Base-by-base conservation (phyloP, 2,888 invertebrate species). In the Euclidia mi region DNA sequence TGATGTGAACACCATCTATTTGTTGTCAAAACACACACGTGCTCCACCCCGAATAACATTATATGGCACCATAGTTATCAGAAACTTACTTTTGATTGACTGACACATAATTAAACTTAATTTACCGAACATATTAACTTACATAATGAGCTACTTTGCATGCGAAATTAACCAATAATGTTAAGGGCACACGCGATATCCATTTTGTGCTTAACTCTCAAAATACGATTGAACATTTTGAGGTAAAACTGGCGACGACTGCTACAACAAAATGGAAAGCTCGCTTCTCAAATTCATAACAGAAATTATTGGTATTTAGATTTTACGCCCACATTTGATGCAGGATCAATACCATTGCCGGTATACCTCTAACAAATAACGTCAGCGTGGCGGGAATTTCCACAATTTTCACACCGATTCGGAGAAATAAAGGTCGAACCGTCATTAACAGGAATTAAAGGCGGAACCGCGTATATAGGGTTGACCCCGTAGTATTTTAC, bases 391-490 rank as follows among this genome's bases (percentile, higher is more conserved):
- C 50, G 46, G 50, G 50, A 65, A 68, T 76, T 76, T 71, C 45
- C 66, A 76, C 75, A 78, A 77, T 78, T 83, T 76, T 75, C 71
- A 62, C 72, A 66, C 57, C 53, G 56, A 78, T 78, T 67, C 72
- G 60, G 59, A 65, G 76, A 79, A 73, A 76, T 79, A 83, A 81
- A 76, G 78, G 79, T 79, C 69, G 71, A 72, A 81, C 82, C 81
- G 81, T 78, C 84, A 82, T 85, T 85, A 84, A 73, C 75, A 49
- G 72, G 75, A 76, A 77, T 79, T 81, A 82, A 81, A 79, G 73
- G 71, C 74, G 77, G 79, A 76, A 76, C 65, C 61, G 50, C 56
- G 55, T 68, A 75, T 78, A 82, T 79, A 79, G 72, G 79, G 71
- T 65, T 71, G 70, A 68, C 66, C 76, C 67, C 62, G 56, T 74